A percentile compares a stretch with the other conserved stretches of the same genome.
Evolutionary conservation across 1,140 invertebrate species (phyloP).

Genomic region (Pseudomyrmex dendroicus): DNA sequence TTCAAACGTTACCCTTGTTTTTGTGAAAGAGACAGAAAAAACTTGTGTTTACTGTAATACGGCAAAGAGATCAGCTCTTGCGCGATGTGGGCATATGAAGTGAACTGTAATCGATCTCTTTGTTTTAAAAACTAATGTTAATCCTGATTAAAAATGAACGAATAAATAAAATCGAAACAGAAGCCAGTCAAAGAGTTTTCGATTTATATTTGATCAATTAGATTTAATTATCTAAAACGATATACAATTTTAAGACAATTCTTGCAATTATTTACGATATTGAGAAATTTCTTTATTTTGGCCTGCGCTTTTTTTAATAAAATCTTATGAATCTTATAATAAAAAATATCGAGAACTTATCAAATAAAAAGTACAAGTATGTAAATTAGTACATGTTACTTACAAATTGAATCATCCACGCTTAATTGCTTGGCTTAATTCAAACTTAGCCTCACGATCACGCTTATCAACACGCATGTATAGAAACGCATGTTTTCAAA

Average conservation of each 20-base stretch:
- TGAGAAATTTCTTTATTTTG: slow-evolving; percentile 59
- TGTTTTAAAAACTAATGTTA: slow-evolving; percentile 22
- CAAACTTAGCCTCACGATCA: slow-evolving; percentile 1
- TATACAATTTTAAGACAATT: slow-evolving; percentile 1
- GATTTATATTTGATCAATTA: neutral
- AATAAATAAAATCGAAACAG: neutral
- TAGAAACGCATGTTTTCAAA: slow-evolving; percentile 16
- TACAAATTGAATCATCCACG: slow-evolving; percentile 1
- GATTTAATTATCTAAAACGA: neutral
- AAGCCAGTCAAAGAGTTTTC: slow-evolving; percentile 57
- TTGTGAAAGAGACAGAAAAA: slow-evolving; percentile 21
- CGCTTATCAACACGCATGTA: slow-evolving; percentile 46
- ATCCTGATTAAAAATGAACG: slow-evolving; percentile 22
- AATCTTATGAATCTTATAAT: neutral
- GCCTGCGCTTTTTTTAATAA: slow-evolving; percentile 64
- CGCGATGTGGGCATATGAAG: slow-evolving; percentile 4
- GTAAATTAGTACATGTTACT: slow-evolving; percentile 4
- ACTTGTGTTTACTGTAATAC: slow-evolving; percentile 11
- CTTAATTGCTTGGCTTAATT: slow-evolving; percentile 34
- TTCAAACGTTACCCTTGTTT: slow-evolving; percentile 24
- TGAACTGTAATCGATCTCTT: slow-evolving; percentile 19
- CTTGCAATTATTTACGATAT: slow-evolving; percentile 45
- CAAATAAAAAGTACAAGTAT: neutral
- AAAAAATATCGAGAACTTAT: neutral
- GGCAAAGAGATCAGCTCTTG: slow-evolving; percentile 43